Conservation (phyloP, 2,797 vertebrate species). For the Ctenosaura bakeri region DNA sequence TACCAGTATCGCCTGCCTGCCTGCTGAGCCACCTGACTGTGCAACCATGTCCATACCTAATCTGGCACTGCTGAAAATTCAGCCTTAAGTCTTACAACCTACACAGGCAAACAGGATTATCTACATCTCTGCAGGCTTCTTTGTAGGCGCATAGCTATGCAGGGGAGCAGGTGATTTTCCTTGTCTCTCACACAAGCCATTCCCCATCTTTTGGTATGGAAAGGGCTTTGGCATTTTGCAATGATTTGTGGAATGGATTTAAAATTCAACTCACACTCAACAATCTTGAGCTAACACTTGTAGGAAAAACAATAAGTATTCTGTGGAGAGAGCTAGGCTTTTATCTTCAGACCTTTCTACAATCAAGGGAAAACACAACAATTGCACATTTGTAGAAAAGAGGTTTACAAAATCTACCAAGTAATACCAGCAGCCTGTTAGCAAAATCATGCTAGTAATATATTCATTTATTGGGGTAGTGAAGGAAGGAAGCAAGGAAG, state of each 20-base stretch:
- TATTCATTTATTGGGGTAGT: no score
- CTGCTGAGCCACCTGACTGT: no score
- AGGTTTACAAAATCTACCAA: not conserved
- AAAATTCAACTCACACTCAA: slow-evolving; percentile 46
- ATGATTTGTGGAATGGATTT: slow-evolving; percentile 32
- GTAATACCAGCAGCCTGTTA: not conserved
- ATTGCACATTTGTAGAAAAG: not conserved
- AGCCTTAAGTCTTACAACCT: not conserved
- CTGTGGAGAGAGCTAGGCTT: slow-evolving; percentile 25
- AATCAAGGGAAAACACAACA: slow-evolving; percentile 26
- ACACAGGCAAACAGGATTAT: not conserved
- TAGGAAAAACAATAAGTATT: not conserved
- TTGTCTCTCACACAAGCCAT: slow-evolving; percentile 32
- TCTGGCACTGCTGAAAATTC: not conserved
- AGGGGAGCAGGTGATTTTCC: not conserved
- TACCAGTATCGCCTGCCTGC: no score
- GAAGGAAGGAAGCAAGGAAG: not conserved
- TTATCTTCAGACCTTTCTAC: slow-evolving; percentile 28
- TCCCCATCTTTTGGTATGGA: slow-evolving; percentile 29
- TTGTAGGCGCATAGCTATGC: not conserved
- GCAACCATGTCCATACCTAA: not conserved
- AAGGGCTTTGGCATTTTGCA: slow-evolving; percentile 23
- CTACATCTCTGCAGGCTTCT: not conserved
- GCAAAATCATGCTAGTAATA: not conserved
- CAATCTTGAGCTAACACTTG: slow-evolving; percentile 7